Base-by-base conservation (phyloP, 2,888 invertebrate species). In the Beris chalybata region DNA sequence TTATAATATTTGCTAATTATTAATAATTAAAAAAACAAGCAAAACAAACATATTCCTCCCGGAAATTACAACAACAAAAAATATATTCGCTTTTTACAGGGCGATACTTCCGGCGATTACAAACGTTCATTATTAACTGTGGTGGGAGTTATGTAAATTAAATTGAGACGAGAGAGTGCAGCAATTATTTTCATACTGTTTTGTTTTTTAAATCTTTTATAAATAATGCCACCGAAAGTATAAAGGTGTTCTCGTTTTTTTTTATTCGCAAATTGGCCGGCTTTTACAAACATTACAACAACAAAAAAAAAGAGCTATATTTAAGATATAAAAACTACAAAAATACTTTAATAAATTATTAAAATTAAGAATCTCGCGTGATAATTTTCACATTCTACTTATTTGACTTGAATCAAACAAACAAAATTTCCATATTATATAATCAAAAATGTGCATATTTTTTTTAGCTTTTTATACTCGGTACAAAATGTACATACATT, bases 41-140 rank as follows among this genome's bases (percentile, higher is more conserved):
- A 22, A 53, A 31, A 31, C 31, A 59, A 59, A 4, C 22, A 22
- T 13, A 38, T 54, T 53, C 9, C 38, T 38, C 5, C 38, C 38
- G 38, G 38, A 38, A 2, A 38, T 38, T 38, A 38, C 38, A 38
- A 38, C 32, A 32, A 32, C 32, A 38, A 45, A 64, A 61, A 38
- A 54, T 30, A 38, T 31, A 52, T 70, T 71, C 67, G 67, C 73
- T 76, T 76, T 79, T 88, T 90, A 78, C 89, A 93, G 92, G 92
- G 89, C 77, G 95, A 95, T 84, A 93, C 93, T 72, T 92, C 93
- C 77, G 95, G 95, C 76, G 93, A 95, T 86, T 95, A 95, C 88
- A 93, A 89, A 85, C 90, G 90, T 84, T 88, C 92, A 77, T 87
- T 95, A 79, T 86, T 95, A 82, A 89, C 93, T 76, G 84, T 95